Conservation (phyloP, 2,797 vertebrate genomes). For the Poeciliopsis gracilis region DNA sequence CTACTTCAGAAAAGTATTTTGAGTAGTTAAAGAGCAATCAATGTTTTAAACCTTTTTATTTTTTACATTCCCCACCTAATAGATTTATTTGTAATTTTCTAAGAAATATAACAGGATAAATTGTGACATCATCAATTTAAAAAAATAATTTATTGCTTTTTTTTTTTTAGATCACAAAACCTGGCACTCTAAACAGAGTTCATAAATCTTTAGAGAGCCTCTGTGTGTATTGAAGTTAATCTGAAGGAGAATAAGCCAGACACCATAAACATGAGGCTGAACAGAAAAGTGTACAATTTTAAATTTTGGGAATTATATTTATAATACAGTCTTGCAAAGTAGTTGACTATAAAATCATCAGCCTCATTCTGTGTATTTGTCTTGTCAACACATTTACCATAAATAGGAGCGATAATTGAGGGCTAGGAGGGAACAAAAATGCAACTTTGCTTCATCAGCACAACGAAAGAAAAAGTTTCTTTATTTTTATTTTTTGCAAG, state of each 20-base stretch:
- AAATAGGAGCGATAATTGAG: constrained; percentile 28
- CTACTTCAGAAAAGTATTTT: neutral
- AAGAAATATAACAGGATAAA: neutral
- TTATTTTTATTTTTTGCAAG: constrained; percentile 47
- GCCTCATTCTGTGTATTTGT: constrained; percentile 15
- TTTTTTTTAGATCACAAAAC: neutral
- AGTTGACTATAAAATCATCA: constrained; percentile 17
- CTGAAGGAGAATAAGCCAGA: neutral
- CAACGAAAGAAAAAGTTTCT: constrained; percentile 35
- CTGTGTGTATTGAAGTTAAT: neutral
- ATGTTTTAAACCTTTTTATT: neutral
- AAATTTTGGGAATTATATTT: constrained; percentile 12
- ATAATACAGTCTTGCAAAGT: constrained; percentile 12
- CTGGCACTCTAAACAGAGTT: neutral
- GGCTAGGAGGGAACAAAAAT: constrained; percentile 47
- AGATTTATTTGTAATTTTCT: neutral
- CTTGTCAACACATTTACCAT: constrained; percentile 25
- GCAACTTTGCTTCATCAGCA: constrained; percentile 56
- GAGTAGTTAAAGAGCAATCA: neutral
- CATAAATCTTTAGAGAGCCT: neutral
- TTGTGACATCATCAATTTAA: neutral
- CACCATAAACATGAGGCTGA: neutral
- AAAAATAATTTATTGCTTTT: neutral
- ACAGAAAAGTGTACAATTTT: neutral
- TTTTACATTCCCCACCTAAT: neutral